Evolutionary conservation across 2,888 invertebrate species (phyloP), one percentile per base, ranked within the genome.

Genomic region (Drosophila ustulata): DNA sequence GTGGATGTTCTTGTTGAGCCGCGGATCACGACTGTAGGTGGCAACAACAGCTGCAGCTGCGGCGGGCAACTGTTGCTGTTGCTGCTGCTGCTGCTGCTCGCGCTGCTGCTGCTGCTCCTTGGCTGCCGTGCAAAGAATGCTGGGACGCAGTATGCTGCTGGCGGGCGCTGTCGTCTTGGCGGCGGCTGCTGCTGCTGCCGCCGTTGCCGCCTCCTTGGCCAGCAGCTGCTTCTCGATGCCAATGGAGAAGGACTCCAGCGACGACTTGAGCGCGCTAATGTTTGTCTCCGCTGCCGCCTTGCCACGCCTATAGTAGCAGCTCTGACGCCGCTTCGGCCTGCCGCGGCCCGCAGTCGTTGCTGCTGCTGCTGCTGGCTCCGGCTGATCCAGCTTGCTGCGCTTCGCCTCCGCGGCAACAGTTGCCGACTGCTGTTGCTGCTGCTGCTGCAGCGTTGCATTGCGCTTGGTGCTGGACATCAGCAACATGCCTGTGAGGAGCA

Each of bases 381-480:
- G 1, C 66, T 2, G 32, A 3, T 45, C 68, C 8, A 43, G 51
- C 13, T 79, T 74, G 23, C 30, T 56, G 13, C 79, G 69, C 39
- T 79, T 75, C 7, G 23, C 52, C 8, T 76, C 66, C 0, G 61
- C 71, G 11, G 32, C 53, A 62, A 37, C 50, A 32, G 59, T 50
- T 61, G 71, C 55, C n/a, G 58, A 4, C 23, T 67, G 72, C 32
- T 39, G 72, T 3, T 71, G 67, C 6, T 66, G 64, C 23, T 71
- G 67, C 6, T 66, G 64, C 23, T 77, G 55, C 4, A 71, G 61
- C n/a, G 89, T 75, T 0, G 89, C 90, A 66, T 89, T 92, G 3
- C 92, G 84, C 61, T 92, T 92, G 1, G 92, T 92, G 61, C 92
- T 91, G 4, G 92, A 91, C 89, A 92, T 92, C 1, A 92, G 80